Evolutionary conservation across 2,797 vertebrate genomes (phyloP).

Genomic region (Pogonophryne albipinna): DNA sequence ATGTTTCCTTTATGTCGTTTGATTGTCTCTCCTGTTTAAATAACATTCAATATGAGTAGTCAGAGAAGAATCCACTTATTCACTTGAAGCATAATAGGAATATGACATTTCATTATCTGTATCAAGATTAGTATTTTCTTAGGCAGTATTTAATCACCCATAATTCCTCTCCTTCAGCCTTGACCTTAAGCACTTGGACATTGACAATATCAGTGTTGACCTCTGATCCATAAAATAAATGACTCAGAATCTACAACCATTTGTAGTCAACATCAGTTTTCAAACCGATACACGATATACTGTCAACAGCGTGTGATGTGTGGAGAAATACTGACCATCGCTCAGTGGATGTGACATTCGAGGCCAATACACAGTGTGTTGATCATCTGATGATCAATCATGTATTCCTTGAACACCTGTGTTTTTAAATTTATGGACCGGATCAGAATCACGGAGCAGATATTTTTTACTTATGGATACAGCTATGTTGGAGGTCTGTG

Average conservation of each 20-base stretch:
- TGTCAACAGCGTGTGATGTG: conserved; percentile 6
- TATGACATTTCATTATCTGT: conserved; percentile 1
- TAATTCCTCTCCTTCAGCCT: conserved; percentile 1
- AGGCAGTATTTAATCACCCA: not conserved
- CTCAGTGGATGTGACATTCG: conserved; percentile 11
- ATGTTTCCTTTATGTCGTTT: not conserved
- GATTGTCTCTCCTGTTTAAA: not conserved
- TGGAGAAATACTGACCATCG: conserved; percentile 18
- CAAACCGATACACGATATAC: not conserved
- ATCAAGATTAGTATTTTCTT: not conserved
- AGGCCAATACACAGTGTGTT: not conserved
- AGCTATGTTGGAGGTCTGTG: too few species aligned
- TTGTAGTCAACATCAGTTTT: conserved; percentile 21
- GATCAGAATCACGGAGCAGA: too few species aligned
- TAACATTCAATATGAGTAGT: not conserved
- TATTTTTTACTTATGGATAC: too few species aligned
- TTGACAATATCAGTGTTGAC: conserved; percentile 5
- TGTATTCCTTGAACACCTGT: not conserved
- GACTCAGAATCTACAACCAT: not conserved
- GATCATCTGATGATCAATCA: not conserved
- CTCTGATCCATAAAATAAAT: conserved; percentile 28
- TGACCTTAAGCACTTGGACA: conserved; percentile 23
- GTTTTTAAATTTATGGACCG: not conserved
- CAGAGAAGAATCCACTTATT: not conserved
- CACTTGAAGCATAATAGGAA: conserved; percentile 2